These are phyloP conservation scores for Chromoteleia sp. DNA, from an alignment of 2,888 invertebrate species.

Conservation along the genomic window DNA sequence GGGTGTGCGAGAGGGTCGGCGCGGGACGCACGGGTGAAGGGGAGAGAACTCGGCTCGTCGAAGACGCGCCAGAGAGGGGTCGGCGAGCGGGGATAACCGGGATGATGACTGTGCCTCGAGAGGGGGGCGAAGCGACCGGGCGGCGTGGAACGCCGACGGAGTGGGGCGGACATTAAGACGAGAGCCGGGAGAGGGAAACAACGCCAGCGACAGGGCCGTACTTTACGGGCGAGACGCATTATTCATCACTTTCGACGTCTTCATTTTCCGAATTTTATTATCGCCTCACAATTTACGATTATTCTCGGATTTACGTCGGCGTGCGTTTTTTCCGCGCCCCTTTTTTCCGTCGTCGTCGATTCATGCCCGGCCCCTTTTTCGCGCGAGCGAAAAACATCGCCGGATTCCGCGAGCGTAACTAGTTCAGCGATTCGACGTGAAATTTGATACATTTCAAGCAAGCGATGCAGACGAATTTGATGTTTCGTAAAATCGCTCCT, in stretches of 20 bases:
- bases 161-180: conserved; percentile 71
- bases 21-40: conserved; percentile 20
- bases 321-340: background rate
- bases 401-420: background rate
- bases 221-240: conserved; percentile 44
- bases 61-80: conserved; percentile 50
- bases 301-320: conserved; percentile 10
- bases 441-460: conserved; percentile 32
- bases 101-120: conserved; percentile 60
- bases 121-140: conserved; percentile 54
- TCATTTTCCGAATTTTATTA: conserved; percentile 29
- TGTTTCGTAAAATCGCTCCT: conserved; percentile 50
- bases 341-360: background rate
- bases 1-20: background rate
- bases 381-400: background rate
- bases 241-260: conserved; percentile 40
- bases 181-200: conserved; percentile 73
- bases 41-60: conserved; percentile 65
- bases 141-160: conserved; percentile 63
- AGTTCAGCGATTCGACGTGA: conserved; percentile 20
- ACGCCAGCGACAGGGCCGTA: conserved; percentile 79
- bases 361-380: no score
- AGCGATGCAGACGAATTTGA: conserved; percentile 46
- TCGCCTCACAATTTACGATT: conserved; percentile 20
- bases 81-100: conserved; percentile 63